phyloP scores from a whole-genome alignment of 2,797 vertebrate genomes.

The Buceros bicornis region DNA sequence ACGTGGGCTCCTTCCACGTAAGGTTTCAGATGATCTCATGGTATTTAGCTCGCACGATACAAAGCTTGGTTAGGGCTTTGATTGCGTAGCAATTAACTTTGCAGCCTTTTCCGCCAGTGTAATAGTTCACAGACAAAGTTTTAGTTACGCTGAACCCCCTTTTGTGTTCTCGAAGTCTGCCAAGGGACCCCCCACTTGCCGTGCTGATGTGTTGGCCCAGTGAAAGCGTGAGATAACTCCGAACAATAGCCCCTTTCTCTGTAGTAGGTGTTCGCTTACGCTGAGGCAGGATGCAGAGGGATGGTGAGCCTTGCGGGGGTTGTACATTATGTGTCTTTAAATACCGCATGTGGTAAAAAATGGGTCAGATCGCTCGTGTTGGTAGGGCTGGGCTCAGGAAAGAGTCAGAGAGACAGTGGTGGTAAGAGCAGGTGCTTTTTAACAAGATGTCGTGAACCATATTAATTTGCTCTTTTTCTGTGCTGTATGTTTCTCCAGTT shows the following conservation, averaged over 20 bases:
- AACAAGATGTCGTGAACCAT: not conserved
- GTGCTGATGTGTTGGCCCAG: not conserved
- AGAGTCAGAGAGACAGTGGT: not conserved
- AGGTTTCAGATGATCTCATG: not conserved
- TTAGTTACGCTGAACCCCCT: not conserved
- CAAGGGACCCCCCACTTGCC: not conserved
- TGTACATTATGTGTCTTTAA: not conserved
- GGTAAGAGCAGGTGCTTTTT: not conserved
- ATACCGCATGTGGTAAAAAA: not conserved
- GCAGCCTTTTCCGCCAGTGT: not conserved
- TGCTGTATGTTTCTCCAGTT: not conserved
- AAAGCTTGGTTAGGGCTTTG: not conserved
- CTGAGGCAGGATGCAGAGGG: not conserved
- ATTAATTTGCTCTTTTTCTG: not conserved
- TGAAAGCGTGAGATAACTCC: not conserved
- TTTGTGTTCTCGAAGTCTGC: not conserved
- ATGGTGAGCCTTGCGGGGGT: rapidly evolving
- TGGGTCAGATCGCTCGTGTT: not conserved
- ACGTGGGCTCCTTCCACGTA: not conserved
- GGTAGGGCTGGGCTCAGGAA: not conserved
- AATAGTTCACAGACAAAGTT: not conserved
- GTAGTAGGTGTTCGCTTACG: not conserved
- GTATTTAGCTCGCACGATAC: not conserved
- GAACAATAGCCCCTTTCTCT: not conserved
- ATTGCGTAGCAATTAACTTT: not conserved